Percentiles rank a stretch among this genome's conserved stretches.
Evolutionary conservation across 1,140 invertebrate genomes (phyloP).

Genomic region (Diorhabda carinulata): DNA sequence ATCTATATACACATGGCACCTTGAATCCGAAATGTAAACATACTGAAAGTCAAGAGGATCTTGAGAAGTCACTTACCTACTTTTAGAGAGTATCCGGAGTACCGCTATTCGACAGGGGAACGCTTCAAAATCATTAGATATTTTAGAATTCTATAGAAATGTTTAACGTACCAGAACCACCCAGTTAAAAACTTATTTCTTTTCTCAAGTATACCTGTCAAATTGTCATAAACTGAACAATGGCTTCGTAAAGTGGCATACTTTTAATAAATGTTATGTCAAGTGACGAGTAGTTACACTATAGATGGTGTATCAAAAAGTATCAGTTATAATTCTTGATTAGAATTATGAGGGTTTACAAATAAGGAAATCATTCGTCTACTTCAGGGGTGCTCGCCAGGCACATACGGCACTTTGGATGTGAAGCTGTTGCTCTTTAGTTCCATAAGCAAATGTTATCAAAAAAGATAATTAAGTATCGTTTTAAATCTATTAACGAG

Average conservation of each 20-base stretch:
- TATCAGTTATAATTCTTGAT: too few species aligned
- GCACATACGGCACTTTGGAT: too few species aligned
- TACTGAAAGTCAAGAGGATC: neutral
- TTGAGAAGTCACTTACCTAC: neutral
- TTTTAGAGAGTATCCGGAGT: neutral
- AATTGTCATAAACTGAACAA: neutral
- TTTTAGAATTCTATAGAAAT: conserved; percentile 1
- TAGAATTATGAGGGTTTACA: too few species aligned
- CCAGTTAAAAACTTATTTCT: neutral
- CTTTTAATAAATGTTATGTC: too few species aligned
- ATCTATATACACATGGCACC: conserved; percentile 2
- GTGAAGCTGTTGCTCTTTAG: too few species aligned
- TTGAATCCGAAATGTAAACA: neutral
- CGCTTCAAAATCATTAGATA: neutral
- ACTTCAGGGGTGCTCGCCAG: too few species aligned
- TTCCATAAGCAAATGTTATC: too few species aligned
- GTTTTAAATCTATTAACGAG: too few species aligned
- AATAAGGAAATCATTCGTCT: too few species aligned
- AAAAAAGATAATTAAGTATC: too few species aligned
- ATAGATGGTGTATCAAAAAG: too few species aligned
- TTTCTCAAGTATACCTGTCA: neutral
- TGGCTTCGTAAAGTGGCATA: neutral
- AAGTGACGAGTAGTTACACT: too few species aligned
- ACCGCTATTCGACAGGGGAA: neutral
- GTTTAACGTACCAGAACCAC: neutral